These are phyloP conservation scores for Melanostoma scalare DNA, from an alignment of 2,888 invertebrate species.

Conservation along the genomic window DNA sequence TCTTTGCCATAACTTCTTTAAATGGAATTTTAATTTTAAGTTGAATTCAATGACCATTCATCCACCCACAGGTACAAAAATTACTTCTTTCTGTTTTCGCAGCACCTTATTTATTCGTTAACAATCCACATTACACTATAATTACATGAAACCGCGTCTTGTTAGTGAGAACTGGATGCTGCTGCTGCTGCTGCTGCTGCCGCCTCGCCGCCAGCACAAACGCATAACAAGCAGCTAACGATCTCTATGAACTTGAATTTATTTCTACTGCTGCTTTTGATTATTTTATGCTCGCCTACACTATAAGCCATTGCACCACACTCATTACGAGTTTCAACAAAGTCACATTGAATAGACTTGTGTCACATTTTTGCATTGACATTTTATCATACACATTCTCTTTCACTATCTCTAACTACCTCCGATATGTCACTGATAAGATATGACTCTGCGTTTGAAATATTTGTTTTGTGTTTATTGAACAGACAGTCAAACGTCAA, in stretches of 20 bases:
- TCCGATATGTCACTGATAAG: conserved; percentile 57
- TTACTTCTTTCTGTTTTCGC: conserved; percentile 1
- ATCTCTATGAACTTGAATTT: conserved; percentile 61
- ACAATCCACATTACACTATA: conserved; percentile 60
- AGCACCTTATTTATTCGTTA: conserved; percentile 52
- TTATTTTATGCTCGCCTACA: conserved; percentile 62
- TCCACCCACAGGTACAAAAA: conserved; percentile 62
- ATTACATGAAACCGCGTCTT: conserved; percentile 65
- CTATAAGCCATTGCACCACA: conserved; percentile 1
- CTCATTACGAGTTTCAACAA: conserved; percentile 9
- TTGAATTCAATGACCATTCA: conserved; percentile 68
- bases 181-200: background rate
- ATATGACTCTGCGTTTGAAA: conserved; percentile 15
- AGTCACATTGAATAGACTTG: conserved; percentile 29
- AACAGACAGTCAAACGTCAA: conserved; percentile 21
- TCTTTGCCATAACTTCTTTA: conserved; percentile 52
- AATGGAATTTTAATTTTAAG: conserved; percentile 67
- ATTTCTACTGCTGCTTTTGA: conserved; percentile 28
- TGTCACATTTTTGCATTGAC: conserved; percentile 39
- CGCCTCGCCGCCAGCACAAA: conserved; percentile 11
- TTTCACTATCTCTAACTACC: background rate
- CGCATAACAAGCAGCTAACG: conserved; percentile 69
- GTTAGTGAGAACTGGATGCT: conserved; percentile 45
- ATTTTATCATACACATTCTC: conserved; percentile 38
- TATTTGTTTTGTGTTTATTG: conserved; percentile 26